phyloP scores from a whole-genome alignment of 2,797 vertebrate species.

The Xyrichtys novacula region DNA sequence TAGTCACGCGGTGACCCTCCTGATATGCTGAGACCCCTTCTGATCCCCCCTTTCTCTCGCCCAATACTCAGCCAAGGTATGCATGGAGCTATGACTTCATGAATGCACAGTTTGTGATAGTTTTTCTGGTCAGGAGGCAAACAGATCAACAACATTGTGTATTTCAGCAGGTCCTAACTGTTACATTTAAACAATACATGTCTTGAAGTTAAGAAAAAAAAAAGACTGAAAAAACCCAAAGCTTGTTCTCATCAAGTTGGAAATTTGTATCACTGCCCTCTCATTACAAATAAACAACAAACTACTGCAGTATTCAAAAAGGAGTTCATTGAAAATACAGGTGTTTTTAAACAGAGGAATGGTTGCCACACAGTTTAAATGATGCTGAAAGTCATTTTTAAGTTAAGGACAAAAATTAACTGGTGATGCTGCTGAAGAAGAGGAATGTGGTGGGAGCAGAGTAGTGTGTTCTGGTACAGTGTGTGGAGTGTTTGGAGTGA shows the following conservation, averaged over 20 bases:
- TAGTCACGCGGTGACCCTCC: constrained; percentile 71
- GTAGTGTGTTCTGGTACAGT: constrained; percentile 66
- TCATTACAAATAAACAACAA: constrained; percentile 68
- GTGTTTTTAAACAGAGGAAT: constrained; percentile 76
- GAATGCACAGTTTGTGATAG: constrained; percentile 56
- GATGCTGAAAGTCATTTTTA: constrained; percentile 64
- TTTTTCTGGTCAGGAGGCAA: constrained; percentile 67
- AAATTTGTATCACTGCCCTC: constrained; percentile 69
- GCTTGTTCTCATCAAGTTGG: constrained; percentile 59
- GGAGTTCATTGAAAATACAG: constrained; percentile 72
- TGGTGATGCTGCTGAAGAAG: constrained; percentile 67
- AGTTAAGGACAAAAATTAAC: constrained; percentile 68
- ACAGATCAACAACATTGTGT: constrained; percentile 69
- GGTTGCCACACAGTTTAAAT: constrained; percentile 71
- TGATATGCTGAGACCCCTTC: constrained; percentile 67
- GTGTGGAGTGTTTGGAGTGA: constrained; percentile 68
- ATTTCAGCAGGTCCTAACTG: constrained; percentile 81
- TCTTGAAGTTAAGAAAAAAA: constrained; percentile 75
- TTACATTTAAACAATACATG: constrained; percentile 77
- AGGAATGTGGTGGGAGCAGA: constrained; percentile 80
- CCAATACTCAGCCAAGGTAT: constrained; percentile 68
- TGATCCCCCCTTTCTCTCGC: constrained; percentile 56
- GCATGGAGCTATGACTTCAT: constrained; percentile 61
- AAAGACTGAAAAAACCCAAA: constrained; percentile 67
- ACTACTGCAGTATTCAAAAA: constrained; percentile 74